phyloP scores from a whole-genome alignment of 2,113 vertebrate genomes.

The Myiagra hebetior region DNA sequence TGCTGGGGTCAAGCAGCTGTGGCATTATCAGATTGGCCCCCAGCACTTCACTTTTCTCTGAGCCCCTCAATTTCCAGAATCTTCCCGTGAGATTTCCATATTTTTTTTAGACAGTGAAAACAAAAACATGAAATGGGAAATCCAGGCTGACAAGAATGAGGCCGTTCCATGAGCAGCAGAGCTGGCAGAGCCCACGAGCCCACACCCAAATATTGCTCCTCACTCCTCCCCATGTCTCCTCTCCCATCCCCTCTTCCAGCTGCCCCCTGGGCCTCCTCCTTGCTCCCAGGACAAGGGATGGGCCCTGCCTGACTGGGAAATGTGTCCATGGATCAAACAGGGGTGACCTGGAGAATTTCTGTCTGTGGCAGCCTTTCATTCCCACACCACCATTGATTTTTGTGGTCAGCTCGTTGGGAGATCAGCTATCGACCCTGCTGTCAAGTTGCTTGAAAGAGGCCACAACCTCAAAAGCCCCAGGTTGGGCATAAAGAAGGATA shows the following conservation, averaged over 20 bases:
- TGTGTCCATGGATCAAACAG: fast-evolving
- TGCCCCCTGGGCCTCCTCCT: fast-evolving
- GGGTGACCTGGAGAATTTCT: background rate
- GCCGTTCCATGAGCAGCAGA: background rate
- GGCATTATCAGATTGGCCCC: background rate
- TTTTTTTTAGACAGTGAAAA: background rate
- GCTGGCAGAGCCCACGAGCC: background rate
- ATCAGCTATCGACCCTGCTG: background rate
- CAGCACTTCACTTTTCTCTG: background rate
- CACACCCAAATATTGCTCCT: background rate
- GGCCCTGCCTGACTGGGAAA: background rate
- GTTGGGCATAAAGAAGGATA: background rate
- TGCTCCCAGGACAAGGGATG: background rate
- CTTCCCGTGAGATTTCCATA: background rate
- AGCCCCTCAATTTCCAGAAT: background rate
- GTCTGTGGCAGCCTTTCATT: background rate
- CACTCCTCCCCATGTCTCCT: fast-evolving
- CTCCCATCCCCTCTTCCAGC: background rate
- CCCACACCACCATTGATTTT: background rate
- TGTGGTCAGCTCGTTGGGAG: background rate
- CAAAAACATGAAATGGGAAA: background rate
- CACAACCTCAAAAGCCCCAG: background rate
- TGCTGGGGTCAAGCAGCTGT: background rate
- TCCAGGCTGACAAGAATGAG: background rate
- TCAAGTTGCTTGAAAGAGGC: background rate